Evolutionary conservation across 2,797 vertebrate species (phyloP).

Genomic region (Kryptolebias ocellatus): DNA sequence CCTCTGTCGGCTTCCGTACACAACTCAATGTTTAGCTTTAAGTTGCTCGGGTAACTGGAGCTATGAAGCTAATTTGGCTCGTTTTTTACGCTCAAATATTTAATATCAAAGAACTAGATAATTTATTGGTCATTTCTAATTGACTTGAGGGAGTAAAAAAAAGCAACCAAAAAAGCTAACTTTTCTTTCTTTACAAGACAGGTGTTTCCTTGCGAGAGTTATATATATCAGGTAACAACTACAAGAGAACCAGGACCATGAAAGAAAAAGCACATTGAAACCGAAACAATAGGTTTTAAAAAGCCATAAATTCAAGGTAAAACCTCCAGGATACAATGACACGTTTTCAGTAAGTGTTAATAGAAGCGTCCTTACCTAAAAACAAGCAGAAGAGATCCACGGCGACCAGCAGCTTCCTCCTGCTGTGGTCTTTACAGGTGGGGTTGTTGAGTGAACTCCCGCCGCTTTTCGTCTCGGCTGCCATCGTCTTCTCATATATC

Average conservation of each 20-base stretch:
- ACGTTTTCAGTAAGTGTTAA: neutral
- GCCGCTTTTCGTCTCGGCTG: conserved; percentile 89
- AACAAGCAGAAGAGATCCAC: conserved; percentile 93
- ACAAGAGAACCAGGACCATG: neutral
- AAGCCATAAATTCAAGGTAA: too few relatives aligned
- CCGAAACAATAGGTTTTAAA: neutral
- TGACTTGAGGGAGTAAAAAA: too few relatives aligned
- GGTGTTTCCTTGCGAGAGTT: neutral
- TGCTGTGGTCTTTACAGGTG: conserved; percentile 85
- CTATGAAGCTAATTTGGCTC: too few relatives aligned
- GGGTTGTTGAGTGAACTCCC: conserved; percentile 88
- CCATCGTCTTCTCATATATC: conserved; percentile 94
- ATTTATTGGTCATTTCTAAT: too few relatives aligned
- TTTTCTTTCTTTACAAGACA: neutral
- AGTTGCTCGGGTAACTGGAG: too few relatives aligned
- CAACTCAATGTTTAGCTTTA: too few relatives aligned
- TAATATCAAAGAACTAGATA: too few relatives aligned
- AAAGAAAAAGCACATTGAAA: neutral
- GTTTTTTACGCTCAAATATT: too few relatives aligned
- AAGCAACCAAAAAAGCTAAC: neutral
- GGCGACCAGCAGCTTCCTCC: conserved; percentile 89
- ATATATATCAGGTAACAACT: too few relatives aligned
- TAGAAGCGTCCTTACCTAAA: conserved; percentile 82
- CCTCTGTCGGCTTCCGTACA: too few relatives aligned
- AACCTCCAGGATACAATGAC: too few relatives aligned